Evolutionary conservation across 35 echinoderm and acorn worm species (phyloP).

Genomic region (Holothuria glaberrima): DNA sequence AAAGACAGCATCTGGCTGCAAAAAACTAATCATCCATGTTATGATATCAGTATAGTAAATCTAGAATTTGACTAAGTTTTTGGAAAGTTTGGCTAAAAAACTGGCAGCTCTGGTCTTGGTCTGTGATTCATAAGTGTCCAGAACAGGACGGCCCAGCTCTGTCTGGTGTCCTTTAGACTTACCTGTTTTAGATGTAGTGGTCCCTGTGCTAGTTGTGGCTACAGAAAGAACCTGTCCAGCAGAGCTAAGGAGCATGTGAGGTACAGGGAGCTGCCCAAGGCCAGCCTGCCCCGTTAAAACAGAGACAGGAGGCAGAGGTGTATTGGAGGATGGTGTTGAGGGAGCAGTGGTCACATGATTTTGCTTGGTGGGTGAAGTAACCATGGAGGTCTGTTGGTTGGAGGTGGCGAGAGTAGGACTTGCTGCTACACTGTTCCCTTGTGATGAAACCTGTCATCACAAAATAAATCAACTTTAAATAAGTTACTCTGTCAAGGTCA

Average conservation of each 20-base stretch:
- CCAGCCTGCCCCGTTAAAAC: slow-evolving; percentile 87
- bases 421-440: slow-evolving; percentile 4
- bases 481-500: not conserved
- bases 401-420: slow-evolving; percentile 18
- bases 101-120: too few species aligned
- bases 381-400: slow-evolving; percentile 53
- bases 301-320: slow-evolving; percentile 87
- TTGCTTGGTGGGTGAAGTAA: slow-evolving; percentile 56
- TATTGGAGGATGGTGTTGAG: slow-evolving; percentile 63
- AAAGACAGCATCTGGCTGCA: too few species aligned
- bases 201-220: slow-evolving; percentile 40
- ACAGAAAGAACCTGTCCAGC: slow-evolving; percentile 77
- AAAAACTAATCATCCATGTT: too few species aligned
- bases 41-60: too few species aligned
- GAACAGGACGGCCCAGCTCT: not conserved
- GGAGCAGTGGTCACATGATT: slow-evolving; percentile 52
- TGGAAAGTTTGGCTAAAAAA: too few species aligned
- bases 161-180: not conserved
- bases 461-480: too few species aligned
- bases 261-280: slow-evolving; percentile 71
- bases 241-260: slow-evolving; percentile 78
- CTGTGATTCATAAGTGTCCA: not conserved
- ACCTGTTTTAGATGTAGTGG: slow-evolving; percentile 55
- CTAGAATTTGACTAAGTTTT: too few species aligned
- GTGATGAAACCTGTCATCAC: slow-evolving; percentile 44